Base-by-base conservation (phyloP, 1,140 invertebrate species). In the Mya arenaria region DNA sequence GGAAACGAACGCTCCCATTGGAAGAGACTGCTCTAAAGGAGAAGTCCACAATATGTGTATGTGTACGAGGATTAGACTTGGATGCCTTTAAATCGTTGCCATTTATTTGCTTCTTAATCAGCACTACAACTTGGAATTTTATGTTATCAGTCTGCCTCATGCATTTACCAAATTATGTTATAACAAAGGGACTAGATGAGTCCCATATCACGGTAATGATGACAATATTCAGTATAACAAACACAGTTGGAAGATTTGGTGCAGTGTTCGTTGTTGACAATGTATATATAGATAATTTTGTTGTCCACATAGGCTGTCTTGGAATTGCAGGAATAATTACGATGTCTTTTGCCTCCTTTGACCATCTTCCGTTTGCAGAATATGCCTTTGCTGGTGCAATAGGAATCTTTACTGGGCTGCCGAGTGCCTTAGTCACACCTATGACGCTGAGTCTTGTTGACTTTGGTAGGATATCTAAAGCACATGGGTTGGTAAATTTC, bases 391-490 rank as follows among this genome's bases (percentile, higher is more conserved):
- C 66, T 19, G 68, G 37, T 4, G 32, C 84, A 25, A 25, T 62
- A 19, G 85, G 85, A 19, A 41, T 86, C 41, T 84, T 73, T 41
- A 84, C 85, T 1, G 82, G 85, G 17, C 39, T 36, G 8, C 62
- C 83, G 17, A 80, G 82, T 60, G 62, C 85, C 1, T 66, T 86
- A 5, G 78, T 82, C 48, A 84, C 82, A 1, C 73, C 83, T 17
- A 79, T 84, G 5, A 78, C 65, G 32, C 39, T 86, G 69, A 63
- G 72, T 2, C 37, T 86, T 25, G 78, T 84, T 13, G 85, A 65
- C 0, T 30, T 82, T 10, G 48, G 68, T 37, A 28, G 80, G 6
- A 44, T 86, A 10, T 71, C 75, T 25, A 19, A 32, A 10, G 82
- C 82, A 5, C 73, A 77, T 56, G 85, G 85, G 10, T 62, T 84